These are phyloP conservation scores for Saiga tatarica DNA, from an alignment of 2,113 vertebrate species.

Conservation along the genomic window DNA sequence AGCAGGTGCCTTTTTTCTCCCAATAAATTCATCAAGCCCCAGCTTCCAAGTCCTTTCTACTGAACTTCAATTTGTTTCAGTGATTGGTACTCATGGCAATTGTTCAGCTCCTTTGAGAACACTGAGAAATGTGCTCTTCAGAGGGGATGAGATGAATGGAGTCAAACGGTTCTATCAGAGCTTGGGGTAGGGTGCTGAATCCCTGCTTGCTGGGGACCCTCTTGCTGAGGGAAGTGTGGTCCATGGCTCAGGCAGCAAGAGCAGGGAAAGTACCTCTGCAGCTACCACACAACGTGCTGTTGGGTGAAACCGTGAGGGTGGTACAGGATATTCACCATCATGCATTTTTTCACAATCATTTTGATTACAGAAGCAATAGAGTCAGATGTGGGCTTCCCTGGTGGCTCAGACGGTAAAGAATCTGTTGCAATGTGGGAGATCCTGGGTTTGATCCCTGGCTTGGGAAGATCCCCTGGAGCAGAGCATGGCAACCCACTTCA, in stretches of 20 bases:
- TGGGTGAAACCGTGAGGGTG: neutral
- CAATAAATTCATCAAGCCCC: neutral
- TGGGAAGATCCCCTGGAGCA: neutral
- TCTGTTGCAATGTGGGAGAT: fast-evolving
- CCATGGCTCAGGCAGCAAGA: neutral
- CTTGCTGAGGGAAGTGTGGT: neutral
- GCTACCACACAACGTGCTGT: neutral
- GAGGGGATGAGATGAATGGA: neutral
- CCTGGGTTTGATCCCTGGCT: neutral
- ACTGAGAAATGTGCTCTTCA: neutral
- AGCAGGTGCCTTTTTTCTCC: neutral
- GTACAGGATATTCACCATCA: neutral
- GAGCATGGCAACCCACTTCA: neutral
- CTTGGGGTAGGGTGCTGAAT: no score
- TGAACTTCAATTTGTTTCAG: neutral
- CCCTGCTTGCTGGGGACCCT: neutral
- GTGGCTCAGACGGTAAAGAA: neutral
- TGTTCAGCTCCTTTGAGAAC: neutral
- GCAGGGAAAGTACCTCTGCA: neutral
- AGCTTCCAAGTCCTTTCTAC: neutral
- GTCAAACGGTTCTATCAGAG: neutral
- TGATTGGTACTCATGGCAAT: neutral
- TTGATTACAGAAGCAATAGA: neutral
- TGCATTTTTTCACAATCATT: neutral
- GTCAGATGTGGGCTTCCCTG: neutral